Evolutionary conservation across 2,797 vertebrate species (phyloP).

Genomic region (Ctenopoma multispine): DNA sequence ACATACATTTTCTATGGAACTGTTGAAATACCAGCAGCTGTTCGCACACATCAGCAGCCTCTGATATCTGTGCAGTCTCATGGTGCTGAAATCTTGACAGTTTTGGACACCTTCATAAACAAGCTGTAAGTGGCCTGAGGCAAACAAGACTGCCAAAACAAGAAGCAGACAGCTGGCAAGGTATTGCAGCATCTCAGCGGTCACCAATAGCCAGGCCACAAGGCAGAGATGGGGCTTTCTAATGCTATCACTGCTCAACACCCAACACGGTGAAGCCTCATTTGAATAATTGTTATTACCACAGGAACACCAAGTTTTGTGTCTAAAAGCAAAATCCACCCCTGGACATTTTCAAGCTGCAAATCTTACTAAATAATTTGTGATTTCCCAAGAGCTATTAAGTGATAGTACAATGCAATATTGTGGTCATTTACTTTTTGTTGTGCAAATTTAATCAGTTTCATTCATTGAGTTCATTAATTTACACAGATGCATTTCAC

Average conservation of each 20-base stretch:
- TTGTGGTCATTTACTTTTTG: background rate
- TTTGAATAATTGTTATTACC: conserved; percentile 40
- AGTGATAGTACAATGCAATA: background rate
- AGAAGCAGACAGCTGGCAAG: conserved; percentile 66
- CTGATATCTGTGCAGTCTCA: conserved; percentile 7
- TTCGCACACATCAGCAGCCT: conserved; percentile 42
- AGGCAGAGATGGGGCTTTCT: conserved; percentile 47
- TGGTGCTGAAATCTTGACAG: conserved; percentile 51
- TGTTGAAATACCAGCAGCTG: conserved; percentile 39
- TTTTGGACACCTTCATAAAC: conserved; percentile 67
- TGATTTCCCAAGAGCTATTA: conserved; percentile 6
- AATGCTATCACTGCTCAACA: conserved; percentile 29
- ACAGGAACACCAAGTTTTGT: conserved; percentile 14
- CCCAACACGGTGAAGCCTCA: conserved; percentile 18
- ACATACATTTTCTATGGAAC: background rate
- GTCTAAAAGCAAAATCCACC: conserved; percentile 15
- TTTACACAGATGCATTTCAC: background rate
- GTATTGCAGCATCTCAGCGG: conserved; percentile 53
- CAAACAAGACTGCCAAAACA: conserved; percentile 56
- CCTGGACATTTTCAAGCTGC: background rate
- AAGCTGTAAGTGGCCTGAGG: conserved; percentile 62
- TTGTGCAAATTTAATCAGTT: background rate
- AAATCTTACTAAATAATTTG: conserved; percentile 4
- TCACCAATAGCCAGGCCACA: conserved; percentile 51
- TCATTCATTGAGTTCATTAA: background rate